Evolutionary conservation across 1,140 invertebrate species (phyloP).

Genomic region (Heliconius congener): DNA sequence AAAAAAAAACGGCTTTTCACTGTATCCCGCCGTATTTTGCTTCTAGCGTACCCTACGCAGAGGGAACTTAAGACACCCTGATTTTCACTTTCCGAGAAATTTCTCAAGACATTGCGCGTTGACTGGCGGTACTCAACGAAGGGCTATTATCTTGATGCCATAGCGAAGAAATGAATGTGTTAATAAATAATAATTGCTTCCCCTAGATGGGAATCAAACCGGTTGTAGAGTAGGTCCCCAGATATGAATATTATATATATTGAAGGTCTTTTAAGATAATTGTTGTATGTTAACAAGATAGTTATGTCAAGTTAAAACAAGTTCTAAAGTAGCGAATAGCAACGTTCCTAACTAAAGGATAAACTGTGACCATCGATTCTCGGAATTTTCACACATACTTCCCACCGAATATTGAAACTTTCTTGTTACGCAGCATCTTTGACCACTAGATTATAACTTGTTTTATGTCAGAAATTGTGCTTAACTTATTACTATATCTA

Average conservation of each 20-base stretch:
- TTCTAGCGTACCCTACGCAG: no score
- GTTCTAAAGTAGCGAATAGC: constrained; percentile 19
- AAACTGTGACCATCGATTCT: constrained; percentile 51
- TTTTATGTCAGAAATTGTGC: background rate
- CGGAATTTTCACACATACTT: constrained; percentile 54
- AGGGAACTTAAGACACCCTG: no score
- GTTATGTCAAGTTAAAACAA: constrained; percentile 23
- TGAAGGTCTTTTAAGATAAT: background rate
- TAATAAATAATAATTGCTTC: no score
- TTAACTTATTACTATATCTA: background rate
- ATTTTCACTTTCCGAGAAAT: no score
- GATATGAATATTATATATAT: background rate
- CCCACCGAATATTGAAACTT: constrained; percentile 48
- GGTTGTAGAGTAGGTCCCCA: background rate
- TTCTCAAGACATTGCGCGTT: no score
- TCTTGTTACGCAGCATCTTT: constrained; percentile 38
- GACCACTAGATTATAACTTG: constrained; percentile 29
- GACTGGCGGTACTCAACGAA: no score
- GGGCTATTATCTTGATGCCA: no score
- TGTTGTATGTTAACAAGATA: background rate
- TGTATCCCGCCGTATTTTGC: no score
- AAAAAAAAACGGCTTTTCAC: no score
- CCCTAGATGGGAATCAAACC: no score
- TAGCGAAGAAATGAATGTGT: no score
- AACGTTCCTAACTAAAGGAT: constrained; percentile 10